Conservation (phyloP, 2,797 vertebrate species). For the Spondyliosoma cantharus region DNA sequence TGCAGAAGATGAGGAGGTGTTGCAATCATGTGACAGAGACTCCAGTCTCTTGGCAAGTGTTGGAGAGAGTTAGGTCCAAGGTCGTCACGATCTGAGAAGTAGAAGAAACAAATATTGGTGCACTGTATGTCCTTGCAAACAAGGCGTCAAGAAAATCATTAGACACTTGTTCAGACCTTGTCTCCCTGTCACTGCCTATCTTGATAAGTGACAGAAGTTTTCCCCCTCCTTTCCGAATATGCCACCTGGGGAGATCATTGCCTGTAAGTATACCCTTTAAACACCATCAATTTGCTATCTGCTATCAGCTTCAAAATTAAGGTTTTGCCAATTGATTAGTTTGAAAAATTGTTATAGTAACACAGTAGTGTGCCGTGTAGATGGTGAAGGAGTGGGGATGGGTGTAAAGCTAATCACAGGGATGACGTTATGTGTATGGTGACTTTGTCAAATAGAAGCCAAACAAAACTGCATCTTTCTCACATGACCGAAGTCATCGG, state of each 20-base stretch:
- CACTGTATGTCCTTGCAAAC: constrained; percentile 7
- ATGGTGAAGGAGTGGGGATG: constrained; percentile 41
- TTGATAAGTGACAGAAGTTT: constrained; percentile 14
- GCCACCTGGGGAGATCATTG: constrained; percentile 45
- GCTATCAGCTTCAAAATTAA: constrained; percentile 44
- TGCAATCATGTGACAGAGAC: constrained; percentile 48
- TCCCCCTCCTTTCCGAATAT: background rate
- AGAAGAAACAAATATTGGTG: constrained; percentile 37
- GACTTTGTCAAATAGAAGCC: background rate
- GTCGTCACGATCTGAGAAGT: constrained; percentile 56
- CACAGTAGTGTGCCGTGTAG: constrained; percentile 63
- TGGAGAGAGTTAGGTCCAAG: constrained; percentile 27
- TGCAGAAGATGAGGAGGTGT: constrained; percentile 38
- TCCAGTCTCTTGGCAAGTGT: constrained; percentile 53
- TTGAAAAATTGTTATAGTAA: constrained; percentile 50
- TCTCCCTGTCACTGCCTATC: constrained; percentile 9
- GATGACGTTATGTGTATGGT: constrained; percentile 3
- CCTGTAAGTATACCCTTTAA: constrained; percentile 37
- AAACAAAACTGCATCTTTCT: constrained; percentile 5
- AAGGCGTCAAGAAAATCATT: background rate
- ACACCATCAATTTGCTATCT: constrained; percentile 54
- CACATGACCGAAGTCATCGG: constrained; percentile 13
- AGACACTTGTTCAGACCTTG: background rate
- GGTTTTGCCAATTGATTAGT: constrained; percentile 33
- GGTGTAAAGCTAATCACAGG: background rate